Percentiles rank a stretch among this genome's conserved stretches.
Evolutionary conservation across 2,797 vertebrate species (phyloP).

Genomic region (Argya squamiceps): DNA sequence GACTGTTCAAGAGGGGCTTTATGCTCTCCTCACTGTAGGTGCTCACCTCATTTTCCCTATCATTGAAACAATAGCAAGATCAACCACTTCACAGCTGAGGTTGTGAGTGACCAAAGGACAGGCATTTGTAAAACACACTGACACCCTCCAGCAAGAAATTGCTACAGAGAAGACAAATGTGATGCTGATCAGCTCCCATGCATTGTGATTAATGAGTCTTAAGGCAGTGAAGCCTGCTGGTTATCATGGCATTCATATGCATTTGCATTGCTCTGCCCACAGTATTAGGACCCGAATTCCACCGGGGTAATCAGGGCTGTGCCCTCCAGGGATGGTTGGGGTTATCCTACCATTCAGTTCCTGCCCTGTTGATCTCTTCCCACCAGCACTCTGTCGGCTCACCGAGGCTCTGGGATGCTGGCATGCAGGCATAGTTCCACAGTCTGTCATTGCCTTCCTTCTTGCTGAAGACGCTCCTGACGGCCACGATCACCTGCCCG

Average conservation of each 20-base stretch:
- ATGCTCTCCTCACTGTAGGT: background rate
- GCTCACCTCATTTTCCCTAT: background rate
- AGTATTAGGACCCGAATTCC: background rate
- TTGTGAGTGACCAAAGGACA: background rate
- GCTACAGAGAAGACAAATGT: background rate
- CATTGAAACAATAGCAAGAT: background rate
- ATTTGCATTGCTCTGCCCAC: background rate
- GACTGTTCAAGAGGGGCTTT: background rate
- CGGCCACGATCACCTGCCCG: slow-evolving; percentile 88
- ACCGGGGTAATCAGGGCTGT: background rate
- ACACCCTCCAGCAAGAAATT: background rate
- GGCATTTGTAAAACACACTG: background rate
- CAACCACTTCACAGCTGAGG: background rate
- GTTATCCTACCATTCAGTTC: slow-evolving; percentile 91
- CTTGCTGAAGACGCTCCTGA: slow-evolving; percentile 89
- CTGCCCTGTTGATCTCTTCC: slow-evolving; percentile 94
- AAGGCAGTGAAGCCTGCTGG: background rate
- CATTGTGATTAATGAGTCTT: background rate
- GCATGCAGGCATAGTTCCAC: slow-evolving; percentile 94
- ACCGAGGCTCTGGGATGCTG: slow-evolving; percentile 84
- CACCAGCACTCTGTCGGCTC: slow-evolving; percentile 96
- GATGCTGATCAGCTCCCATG: background rate
- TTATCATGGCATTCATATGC: background rate
- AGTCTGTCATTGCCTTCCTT: slow-evolving; percentile 89
- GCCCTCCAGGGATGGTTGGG: background rate